phyloP scores from a whole-genome alignment of 2,888 invertebrate genomes.

The Autographa pulchrina region DNA sequence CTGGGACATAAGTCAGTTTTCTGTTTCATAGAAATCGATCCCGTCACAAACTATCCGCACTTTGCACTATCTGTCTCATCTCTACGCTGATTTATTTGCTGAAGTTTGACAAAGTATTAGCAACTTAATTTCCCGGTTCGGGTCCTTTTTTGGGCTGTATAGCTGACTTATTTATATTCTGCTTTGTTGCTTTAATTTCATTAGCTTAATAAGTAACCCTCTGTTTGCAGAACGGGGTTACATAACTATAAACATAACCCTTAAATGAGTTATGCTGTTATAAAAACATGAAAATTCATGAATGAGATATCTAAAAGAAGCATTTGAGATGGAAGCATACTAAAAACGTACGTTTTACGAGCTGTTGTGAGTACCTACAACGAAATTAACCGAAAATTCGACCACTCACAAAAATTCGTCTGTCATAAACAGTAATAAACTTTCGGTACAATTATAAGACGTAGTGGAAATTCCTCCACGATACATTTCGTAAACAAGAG shows the following conservation, averaged over 20 bases:
- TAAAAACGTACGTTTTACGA: neutral
- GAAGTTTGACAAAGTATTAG: slow-evolving; percentile 54
- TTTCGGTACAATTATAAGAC: slow-evolving; percentile 71
- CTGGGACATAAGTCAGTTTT: slow-evolving; percentile 71
- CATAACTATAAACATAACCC: too few relatives aligned
- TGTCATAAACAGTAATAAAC: slow-evolving; percentile 59
- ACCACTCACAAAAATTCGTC: slow-evolving; percentile 36
- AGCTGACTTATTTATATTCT: slow-evolving; percentile 19
- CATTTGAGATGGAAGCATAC: neutral
- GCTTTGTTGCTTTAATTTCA: neutral
- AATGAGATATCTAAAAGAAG: neutral
- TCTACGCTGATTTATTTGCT: slow-evolving; percentile 72
- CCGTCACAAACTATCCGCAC: slow-evolving; percentile 51
- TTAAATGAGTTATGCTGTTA: neutral
- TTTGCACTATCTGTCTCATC: slow-evolving; percentile 70
- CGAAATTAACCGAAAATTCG: slow-evolving; percentile 47
- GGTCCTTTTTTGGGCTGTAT: slow-evolving; percentile 40
- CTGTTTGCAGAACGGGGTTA: too few relatives aligned
- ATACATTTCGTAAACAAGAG: slow-evolving; percentile 76
- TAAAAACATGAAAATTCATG: neutral
- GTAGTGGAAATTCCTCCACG: slow-evolving; percentile 80
- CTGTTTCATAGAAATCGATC: slow-evolving; percentile 60
- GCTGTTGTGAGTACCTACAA: neutral
- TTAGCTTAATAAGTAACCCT: neutral
- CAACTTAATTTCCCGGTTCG: slow-evolving; percentile 45